These are phyloP conservation scores for Rhynchotus rufescens DNA, from an alignment of 2,797 vertebrate species.

Conservation along the genomic window DNA sequence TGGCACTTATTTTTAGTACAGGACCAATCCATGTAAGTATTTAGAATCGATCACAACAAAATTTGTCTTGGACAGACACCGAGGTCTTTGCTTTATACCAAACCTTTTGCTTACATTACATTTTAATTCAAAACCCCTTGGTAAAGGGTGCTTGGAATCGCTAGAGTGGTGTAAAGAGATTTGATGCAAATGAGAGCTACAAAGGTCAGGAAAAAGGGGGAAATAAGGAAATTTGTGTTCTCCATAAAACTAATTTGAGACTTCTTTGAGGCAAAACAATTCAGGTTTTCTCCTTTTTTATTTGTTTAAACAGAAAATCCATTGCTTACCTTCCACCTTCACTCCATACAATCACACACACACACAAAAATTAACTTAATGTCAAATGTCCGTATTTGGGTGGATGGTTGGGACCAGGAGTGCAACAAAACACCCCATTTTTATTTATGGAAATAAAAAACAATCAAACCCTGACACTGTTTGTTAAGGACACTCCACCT, in stretches of 20 bases:
- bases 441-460: neutral
- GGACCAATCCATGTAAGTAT: neutral
- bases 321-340: neutral
- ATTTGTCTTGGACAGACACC: neutral
- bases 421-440: neutral
- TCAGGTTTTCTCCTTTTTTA: neutral
- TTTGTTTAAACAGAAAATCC: neutral
- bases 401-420: neutral
- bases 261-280: neutral
- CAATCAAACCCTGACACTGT: neutral
- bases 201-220: neutral
- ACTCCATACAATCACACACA: neutral
- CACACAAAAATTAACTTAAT: neutral
- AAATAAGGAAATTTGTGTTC: neutral
- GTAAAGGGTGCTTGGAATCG: slow-evolving; percentile 15
- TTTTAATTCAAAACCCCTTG: neutral
- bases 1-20: neutral
- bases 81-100: neutral
- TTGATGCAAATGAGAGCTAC: neutral
- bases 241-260: neutral
- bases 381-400: neutral
- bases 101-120: neutral
- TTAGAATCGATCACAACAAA: neutral
- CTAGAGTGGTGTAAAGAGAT: neutral
- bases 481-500: neutral